Percentiles rank a stretch among this genome's conserved stretches.
phyloP scores from a whole-genome alignment of 1,140 invertebrate species.

The Parapsyche elsis region DNA sequence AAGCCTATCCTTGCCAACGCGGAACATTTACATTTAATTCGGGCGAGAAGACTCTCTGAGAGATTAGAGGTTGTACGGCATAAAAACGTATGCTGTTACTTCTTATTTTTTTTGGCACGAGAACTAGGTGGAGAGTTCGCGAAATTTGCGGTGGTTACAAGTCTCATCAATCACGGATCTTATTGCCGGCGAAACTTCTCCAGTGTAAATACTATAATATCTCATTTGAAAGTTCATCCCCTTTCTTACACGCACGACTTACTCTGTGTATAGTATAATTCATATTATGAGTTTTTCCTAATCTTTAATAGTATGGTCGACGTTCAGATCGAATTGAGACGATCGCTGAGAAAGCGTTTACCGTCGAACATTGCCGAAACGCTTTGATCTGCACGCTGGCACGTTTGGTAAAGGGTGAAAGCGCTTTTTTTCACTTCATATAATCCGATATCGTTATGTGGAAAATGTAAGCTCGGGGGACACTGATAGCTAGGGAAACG shows the following conservation, averaged over 20 bases:
- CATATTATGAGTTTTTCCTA: too few species aligned
- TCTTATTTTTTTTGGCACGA: neutral
- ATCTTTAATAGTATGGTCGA: too few species aligned
- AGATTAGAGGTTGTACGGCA: conserved; percentile 6
- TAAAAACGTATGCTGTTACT: neutral
- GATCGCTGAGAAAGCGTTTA: too few species aligned
- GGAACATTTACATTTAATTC: conserved; percentile 17
- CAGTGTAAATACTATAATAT: neutral
- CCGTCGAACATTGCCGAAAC: neutral
- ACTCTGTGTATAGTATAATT: too few species aligned
- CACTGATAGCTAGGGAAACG: conserved; percentile 28
- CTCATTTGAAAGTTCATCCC: too few species aligned
- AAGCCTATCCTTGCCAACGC: neutral
- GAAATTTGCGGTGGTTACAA: neutral
- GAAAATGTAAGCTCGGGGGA: conserved; percentile 18
- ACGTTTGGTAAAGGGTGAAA: conserved; percentile 36
- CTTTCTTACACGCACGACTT: too few species aligned
- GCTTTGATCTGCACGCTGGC: neutral
- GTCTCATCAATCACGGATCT: conserved; percentile 19
- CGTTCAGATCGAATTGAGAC: too few species aligned
- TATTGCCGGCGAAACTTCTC: neutral
- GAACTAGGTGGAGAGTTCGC: neutral
- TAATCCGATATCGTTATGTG: conserved; percentile 43
- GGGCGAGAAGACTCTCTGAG: neutral
- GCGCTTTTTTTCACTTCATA: conserved; percentile 47